Base-by-base conservation (phyloP, 2,888 invertebrate genomes). In the Thelaira solivaga region DNA sequence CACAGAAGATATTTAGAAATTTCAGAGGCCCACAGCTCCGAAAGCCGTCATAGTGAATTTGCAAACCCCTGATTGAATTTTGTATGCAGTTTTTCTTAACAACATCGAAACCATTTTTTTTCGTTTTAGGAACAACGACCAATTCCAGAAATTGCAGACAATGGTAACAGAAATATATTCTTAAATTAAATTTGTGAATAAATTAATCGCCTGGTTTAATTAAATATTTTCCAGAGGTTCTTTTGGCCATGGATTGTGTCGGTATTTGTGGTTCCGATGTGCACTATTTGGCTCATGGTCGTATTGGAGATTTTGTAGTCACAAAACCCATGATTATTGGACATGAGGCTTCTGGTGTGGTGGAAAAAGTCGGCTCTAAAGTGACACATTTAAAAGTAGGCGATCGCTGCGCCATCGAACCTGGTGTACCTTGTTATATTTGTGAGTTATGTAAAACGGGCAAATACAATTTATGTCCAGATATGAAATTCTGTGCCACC, bases 251-350 rank as follows among this genome's bases (percentile, higher is more conserved):
- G 95, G 94, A 94, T 86, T 93, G 94, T 81, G 97, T 98, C 49
- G 98, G 98, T n/a, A 98, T 99, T 84, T 99, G 98, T 88, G 98
- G 98, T 0, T 95, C 95, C 0, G 98, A 99, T 89, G 96, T 99
- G 4, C 97, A 97, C 89, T 98, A 98, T 90, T 92, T 96, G 90
- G 93, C 93, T 34, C 90, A 93, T 80, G 98, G 98, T 8, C 88
- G 92, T 16, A 97, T 97, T 86, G 98, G 96, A 0, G 92, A 94
- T 86, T 98, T 97, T 87, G 90, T 97, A 29, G 92, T 98, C 0
- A 92, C 92, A 75, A 91, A 93, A 55, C 98, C 98, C 7, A 97
- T 98, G 97, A 91, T 98, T 29, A 94, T 98, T 86, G 98, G 98
- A 0, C 98, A 99, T 86, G 99, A 99, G 89, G 94, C 97, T 0